A percentile compares a stretch with the other conserved stretches of the same genome.
Conservation (phyloP, 2,113 vertebrate genomes). For the Carassius carassius region DNA sequence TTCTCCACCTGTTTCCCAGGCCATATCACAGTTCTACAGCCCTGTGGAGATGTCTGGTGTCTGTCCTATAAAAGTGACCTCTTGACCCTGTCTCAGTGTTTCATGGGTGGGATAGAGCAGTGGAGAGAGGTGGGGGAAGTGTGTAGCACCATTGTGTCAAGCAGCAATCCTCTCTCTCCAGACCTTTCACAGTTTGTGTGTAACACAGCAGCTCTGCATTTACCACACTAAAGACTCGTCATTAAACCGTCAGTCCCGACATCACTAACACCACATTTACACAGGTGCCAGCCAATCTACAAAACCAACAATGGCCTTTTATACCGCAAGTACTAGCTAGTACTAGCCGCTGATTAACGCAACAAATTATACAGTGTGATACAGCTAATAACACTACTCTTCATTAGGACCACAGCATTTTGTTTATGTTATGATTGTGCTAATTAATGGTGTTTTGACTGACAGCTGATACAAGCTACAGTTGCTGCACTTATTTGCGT, state of each 20-base stretch:
- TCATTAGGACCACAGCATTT: neutral
- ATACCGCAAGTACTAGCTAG: neutral
- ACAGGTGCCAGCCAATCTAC: constrained; percentile 26
- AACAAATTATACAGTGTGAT: constrained; percentile 49
- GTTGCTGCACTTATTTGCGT: constrained; percentile 6
- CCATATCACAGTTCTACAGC: constrained; percentile 24
- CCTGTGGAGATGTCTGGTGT: constrained; percentile 54
- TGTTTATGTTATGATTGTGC: constrained; percentile 31
- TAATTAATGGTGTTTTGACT: constrained; percentile 38
- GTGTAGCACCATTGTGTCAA: constrained; percentile 63
- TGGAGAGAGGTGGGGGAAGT: constrained; percentile 45
- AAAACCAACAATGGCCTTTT: neutral
- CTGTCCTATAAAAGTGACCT: constrained; percentile 60
- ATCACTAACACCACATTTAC: constrained; percentile 19
- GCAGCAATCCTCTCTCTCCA: constrained; percentile 12
- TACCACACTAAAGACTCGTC: constrained; percentile 31
- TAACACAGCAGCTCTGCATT: constrained; percentile 37
- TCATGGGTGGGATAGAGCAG: constrained; percentile 62
- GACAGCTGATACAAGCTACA: constrained; percentile 37
- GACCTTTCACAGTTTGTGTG: constrained; percentile 34
- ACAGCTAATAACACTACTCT: constrained; percentile 33
- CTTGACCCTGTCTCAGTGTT: constrained; percentile 63
- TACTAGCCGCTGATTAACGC: neutral
- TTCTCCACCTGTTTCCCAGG: constrained; percentile 25
- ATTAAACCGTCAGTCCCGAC: constrained; percentile 29